Evolutionary conservation across 2,113 vertebrate species (phyloP).

Genomic region (Lepidothrix coronata): DNA sequence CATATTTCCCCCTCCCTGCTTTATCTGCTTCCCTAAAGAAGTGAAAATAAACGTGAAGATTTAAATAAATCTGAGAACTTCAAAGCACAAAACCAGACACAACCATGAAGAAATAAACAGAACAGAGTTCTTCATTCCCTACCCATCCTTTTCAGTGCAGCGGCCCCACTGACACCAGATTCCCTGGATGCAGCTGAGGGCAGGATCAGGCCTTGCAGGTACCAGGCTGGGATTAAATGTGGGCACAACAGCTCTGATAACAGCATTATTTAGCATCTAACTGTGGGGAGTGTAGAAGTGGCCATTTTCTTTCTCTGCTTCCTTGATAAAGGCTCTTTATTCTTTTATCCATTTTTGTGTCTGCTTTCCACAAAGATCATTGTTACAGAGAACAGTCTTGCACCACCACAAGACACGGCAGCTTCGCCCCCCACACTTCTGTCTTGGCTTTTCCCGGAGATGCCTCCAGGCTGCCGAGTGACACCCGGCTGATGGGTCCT

Average conservation of each 20-base stretch:
- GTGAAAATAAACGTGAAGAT: not conserved
- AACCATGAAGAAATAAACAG: not conserved
- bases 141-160: not conserved
- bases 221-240: not conserved
- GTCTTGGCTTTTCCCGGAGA: not conserved
- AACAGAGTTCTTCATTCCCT: not conserved
- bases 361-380: slow-evolving; percentile 8
- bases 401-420: not conserved
- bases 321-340: not conserved
- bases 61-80: not conserved
- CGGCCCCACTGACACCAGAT: not conserved
- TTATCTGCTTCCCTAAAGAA: not conserved
- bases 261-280: not conserved
- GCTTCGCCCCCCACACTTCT: not conserved
- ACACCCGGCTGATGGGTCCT: not conserved
- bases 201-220: not conserved
- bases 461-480: slow-evolving; percentile 20
- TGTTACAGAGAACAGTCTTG: not conserved
- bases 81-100: not conserved
- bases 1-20: not conserved
- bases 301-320: not conserved
- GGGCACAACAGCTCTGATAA: not conserved
- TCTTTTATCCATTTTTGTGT: not conserved
- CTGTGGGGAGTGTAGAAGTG: not conserved
- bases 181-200: not conserved